Evolutionary conservation across 2,888 invertebrate genomes (phyloP).

Genomic region (Silvanus unidentatus): DNA sequence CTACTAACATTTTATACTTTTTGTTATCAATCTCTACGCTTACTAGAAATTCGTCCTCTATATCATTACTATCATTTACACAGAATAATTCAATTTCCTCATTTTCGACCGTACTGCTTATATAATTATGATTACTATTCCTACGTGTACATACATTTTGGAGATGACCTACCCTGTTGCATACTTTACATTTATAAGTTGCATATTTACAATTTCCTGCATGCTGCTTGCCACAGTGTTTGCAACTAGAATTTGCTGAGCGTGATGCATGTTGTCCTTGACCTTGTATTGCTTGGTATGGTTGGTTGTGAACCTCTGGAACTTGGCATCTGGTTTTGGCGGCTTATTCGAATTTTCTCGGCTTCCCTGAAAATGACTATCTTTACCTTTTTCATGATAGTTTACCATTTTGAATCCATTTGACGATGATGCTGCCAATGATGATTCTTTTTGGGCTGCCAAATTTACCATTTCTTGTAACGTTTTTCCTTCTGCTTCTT

Average conservation of each 20-base stretch:
- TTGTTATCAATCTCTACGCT: not conserved
- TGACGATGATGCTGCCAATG: not conserved
- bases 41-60: not conserved
- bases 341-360: not conserved
- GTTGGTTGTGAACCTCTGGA: not conserved
- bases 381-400: not conserved
- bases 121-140: not conserved
- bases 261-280: not conserved
- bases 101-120: not conserved
- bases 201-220: not conserved
- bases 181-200: not conserved
- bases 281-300: not conserved
- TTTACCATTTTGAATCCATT: not conserved
- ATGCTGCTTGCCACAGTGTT: not conserved
- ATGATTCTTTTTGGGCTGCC: not conserved
- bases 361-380: not conserved
- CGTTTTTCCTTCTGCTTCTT: conserved; percentile 1
- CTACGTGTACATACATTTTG: not conserved
- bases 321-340: not conserved
- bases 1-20: not conserved
- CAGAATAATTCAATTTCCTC: not conserved
- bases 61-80: not conserved
- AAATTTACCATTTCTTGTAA: conserved; percentile 2
- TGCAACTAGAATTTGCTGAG: too few species aligned
- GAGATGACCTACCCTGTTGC: not conserved